phyloP scores from a whole-genome alignment of 1,140 invertebrate species.

The Phocides pigmalion region DNA sequence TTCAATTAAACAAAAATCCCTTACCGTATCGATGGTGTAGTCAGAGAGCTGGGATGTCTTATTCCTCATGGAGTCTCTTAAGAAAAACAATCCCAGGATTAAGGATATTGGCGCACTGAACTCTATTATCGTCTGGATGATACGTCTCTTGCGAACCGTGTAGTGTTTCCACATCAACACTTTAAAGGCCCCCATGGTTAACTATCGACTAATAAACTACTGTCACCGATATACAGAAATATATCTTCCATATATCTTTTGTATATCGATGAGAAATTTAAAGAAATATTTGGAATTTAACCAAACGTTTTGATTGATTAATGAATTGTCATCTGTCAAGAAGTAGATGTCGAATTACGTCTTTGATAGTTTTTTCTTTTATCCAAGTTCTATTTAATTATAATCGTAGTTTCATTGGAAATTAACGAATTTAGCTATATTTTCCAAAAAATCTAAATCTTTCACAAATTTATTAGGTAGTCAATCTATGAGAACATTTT shows the following conservation, averaged over 20 bases:
- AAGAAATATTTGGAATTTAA: not conserved
- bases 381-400: not conserved
- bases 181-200: slow-evolving; percentile 41
- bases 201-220: not conserved
- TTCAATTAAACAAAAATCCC: no score
- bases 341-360: not conserved
- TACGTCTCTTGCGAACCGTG: slow-evolving; percentile 52
- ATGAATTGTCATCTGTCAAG: not conserved
- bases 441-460: no score
- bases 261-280: not conserved
- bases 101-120: slow-evolving; percentile 27
- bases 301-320: not conserved
- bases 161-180: slow-evolving; percentile 67
- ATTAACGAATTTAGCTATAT: no score
- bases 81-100: slow-evolving; percentile 7
- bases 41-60: not conserved
- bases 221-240: not conserved
- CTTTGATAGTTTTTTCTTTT: not conserved
- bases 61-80: slow-evolving; percentile 18
- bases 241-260: not conserved
- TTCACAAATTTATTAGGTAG: no score
- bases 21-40: slow-evolving; percentile 35
- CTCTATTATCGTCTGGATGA: slow-evolving; percentile 56
- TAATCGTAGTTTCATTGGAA: no score
- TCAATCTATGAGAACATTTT: no score